Percentiles rank a stretch among this genome's conserved stretches.
Conservation (phyloP, 2,113 vertebrate genomes). For the Parotia lawesii region DNA sequence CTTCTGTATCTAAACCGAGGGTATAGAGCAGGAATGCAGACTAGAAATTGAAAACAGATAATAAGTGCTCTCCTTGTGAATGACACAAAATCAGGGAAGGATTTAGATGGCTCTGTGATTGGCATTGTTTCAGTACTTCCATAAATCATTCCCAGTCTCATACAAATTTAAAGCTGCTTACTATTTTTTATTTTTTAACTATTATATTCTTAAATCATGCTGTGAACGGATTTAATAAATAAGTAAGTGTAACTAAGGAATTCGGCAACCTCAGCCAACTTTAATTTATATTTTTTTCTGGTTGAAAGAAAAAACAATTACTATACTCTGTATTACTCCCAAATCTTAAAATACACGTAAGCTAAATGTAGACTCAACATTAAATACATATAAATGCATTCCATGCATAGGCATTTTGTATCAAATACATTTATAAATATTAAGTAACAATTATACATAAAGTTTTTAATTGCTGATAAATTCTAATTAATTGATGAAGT, state of each 20-base stretch:
- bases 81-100: conserved; percentile 20
- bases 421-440: background rate
- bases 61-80: conserved; percentile 23
- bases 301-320: background rate
- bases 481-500: background rate
- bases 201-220: background rate
- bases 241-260: conserved; percentile 9
- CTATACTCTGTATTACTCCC: background rate
- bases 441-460: background rate
- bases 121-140: conserved; percentile 16
- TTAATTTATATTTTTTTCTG: background rate
- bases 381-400: background rate
- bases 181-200: background rate
- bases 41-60: conserved; percentile 53
- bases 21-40: conserved; percentile 47
- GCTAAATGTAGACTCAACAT: background rate
- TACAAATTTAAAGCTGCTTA: background rate
- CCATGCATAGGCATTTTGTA: background rate
- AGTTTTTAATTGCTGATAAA: background rate
- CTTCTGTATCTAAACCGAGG: conserved; percentile 31
- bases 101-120: background rate
- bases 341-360: background rate
- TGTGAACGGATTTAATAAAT: conserved; percentile 38
- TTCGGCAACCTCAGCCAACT: background rate
- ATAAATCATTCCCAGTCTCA: background rate